These are phyloP conservation scores for Prorops nasuta DNA, from an alignment of 1,140 invertebrate species.

Conservation along the genomic window DNA sequence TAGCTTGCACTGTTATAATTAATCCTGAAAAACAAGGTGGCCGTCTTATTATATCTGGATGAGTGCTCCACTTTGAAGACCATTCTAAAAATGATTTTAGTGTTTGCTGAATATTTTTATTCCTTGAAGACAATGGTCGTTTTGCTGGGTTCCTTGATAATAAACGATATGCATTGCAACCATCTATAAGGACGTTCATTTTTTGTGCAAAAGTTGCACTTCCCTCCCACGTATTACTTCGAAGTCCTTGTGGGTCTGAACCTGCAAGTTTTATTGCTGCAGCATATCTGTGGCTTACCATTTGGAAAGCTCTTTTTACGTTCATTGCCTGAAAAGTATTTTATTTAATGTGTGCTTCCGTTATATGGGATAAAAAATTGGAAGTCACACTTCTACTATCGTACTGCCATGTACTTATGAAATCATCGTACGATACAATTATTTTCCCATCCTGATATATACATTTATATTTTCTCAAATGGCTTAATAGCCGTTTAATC, in stretches of 20 bases:
- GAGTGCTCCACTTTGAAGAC: background rate
- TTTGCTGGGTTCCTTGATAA: background rate
- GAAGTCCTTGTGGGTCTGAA: slow-evolving; percentile 2
- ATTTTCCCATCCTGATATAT: slow-evolving; percentile 9
- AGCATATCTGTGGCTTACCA: slow-evolving; percentile 12
- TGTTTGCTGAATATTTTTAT: background rate
- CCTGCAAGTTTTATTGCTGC: slow-evolving; percentile 16
- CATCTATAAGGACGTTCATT: background rate
- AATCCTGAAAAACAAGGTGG: background rate
- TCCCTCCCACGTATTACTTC: slow-evolving; percentile 10
- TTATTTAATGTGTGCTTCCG: slow-evolving; percentile 17
- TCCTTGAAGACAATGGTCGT: background rate
- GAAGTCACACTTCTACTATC: slow-evolving; percentile 12
- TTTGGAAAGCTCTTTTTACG: slow-evolving; percentile 20
- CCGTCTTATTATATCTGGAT: background rate
- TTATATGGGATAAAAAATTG: slow-evolving; percentile 22
- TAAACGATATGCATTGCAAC: background rate
- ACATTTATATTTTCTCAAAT: slow-evolving; percentile 9
- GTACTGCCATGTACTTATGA: slow-evolving; percentile 17
- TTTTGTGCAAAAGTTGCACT: slow-evolving; percentile 9
- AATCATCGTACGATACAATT: slow-evolving; percentile 19
- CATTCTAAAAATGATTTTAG: background rate
- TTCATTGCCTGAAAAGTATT: slow-evolving; percentile 27
- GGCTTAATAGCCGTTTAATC: slow-evolving; percentile 16
- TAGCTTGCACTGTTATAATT: background rate